Evolutionary conservation across 2,888 invertebrate species (phyloP).

Genomic region (Cataglyphis altisquamis): DNA sequence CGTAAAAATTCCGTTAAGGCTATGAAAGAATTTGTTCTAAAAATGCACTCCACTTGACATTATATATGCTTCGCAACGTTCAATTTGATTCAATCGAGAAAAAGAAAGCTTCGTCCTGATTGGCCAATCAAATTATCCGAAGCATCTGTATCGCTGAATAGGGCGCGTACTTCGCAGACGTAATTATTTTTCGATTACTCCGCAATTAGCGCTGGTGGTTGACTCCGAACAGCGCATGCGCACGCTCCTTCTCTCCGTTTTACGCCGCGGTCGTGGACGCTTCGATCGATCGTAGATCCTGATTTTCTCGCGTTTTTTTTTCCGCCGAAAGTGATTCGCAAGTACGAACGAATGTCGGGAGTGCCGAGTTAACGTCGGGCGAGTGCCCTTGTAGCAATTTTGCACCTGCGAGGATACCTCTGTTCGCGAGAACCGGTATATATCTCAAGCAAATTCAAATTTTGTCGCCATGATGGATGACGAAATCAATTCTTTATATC

Average conservation of each 20-base stretch:
- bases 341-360: neutral
- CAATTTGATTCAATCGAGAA: neutral
- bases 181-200: neutral
- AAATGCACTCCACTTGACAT: no score
- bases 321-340: neutral
- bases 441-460: neutral
- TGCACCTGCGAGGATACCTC: neutral
- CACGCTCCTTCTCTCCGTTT: neutral
- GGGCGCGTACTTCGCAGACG: neutral
- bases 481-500: neutral
- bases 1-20: no score
- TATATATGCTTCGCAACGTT: no score
- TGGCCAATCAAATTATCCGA: neutral
- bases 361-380: slow-evolving; percentile 3
- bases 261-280: neutral
- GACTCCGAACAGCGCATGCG: neutral
- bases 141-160: neutral
- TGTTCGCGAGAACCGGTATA: neutral
- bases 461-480: neutral
- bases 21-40: no score
- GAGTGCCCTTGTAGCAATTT: neutral
- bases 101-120: neutral
- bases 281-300: neutral
- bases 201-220: neutral
- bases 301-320: neutral